Evolutionary conservation across 64 coral and sea anemone genomes (phyloP).

Genomic region (Trachythela sp.): DNA sequence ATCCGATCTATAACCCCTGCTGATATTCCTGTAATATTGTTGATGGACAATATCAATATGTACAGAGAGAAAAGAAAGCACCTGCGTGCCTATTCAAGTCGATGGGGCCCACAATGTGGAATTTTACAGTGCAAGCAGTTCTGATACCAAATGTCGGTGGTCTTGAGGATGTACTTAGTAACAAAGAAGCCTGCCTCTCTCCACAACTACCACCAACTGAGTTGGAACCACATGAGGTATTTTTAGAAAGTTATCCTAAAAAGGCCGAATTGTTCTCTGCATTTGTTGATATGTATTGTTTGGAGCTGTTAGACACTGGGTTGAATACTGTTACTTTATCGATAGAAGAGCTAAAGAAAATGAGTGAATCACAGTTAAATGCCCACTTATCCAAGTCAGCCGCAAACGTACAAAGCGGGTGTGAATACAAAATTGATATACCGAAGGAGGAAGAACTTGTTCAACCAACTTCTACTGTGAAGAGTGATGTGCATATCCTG

Average conservation of each 20-base stretch:
- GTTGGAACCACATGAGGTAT: background rate
- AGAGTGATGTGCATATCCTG: background rate
- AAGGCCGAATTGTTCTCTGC: background rate
- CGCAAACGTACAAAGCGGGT: too few species aligned
- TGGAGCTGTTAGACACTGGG: background rate
- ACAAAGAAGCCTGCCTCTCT: background rate
- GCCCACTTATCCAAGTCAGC: too few species aligned
- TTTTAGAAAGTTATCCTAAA: background rate
- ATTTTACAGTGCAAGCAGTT: conserved; percentile 9
- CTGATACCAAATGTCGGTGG: background rate
- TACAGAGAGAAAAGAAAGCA: conserved; percentile 36
- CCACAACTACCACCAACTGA: background rate
- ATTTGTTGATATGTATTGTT: background rate
- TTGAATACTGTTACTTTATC: background rate
- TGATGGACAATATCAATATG: conserved; percentile 33
- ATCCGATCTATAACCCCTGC: background rate
- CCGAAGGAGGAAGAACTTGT: background rate
- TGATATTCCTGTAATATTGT: background rate
- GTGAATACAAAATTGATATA: background rate
- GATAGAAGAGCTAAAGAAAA: background rate
- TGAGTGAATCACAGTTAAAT: background rate
- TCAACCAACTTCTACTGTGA: background rate
- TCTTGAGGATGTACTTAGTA: background rate
- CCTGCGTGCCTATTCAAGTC: background rate
- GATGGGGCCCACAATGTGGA: conserved; percentile 1